Base-by-base conservation (phyloP, 2,113 vertebrate species). In the Antidorcas marsupialis region DNA sequence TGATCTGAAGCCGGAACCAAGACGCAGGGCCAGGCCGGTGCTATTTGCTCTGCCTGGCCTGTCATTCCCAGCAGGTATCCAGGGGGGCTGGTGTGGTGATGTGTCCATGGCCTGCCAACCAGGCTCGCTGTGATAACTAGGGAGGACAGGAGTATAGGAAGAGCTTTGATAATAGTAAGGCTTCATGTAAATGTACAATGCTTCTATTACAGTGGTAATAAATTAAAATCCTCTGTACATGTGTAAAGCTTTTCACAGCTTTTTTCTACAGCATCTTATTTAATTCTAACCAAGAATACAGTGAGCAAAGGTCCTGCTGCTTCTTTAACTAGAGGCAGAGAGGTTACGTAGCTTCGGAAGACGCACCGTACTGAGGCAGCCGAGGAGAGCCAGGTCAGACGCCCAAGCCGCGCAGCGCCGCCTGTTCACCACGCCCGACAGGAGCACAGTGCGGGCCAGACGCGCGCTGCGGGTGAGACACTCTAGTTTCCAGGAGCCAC, bases 331-430 rank as follows among this genome's bases (percentile, higher is more conserved):
- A 47, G 23, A 25, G 27, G 30, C 36, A 57, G 76, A 33, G 11
- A 21, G 30, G 10, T 17, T 17, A 15, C 3, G 7, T 23, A 55
- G 47, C n/a, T 62, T 71, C 16, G 53, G 78, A 47, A 43, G 59
- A 30, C 0, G 12, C 11, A 16, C 1, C 2, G 39, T 27, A 8
- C 47, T 3, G 6, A 7, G 28, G 3, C 71, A 47, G 25, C 23
- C 8, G 21, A 81, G 45, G 74, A 15, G 25, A 81, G 45, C n/a
- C 43, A 55, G 53, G 60, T 23, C 89, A 33, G 28, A 39, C 2
- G 15, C 57, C 4, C n/a, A 13, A 82, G 3, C n/a, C n/a, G 3
- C 2, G 8, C 7, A 14, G 79, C 2, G 6, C 33, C 2, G 33
- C 8, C 15, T 19, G 23, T 21, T 15, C 4, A 7, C 10, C 12